Conservation (phyloP, 2,888 invertebrate genomes). For the Heliconius hortense region DNA sequence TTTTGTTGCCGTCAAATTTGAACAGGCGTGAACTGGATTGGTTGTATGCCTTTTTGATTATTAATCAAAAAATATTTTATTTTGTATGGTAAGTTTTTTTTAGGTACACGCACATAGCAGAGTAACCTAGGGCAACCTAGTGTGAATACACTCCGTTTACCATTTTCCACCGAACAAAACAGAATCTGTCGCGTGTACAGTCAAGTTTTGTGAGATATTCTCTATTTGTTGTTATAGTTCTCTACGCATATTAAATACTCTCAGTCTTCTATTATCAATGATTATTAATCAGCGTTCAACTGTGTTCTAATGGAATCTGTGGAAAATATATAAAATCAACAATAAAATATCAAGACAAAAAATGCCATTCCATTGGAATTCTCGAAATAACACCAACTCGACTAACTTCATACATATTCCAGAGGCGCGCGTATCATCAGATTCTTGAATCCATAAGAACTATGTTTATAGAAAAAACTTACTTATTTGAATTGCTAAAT, state of each 20-base stretch:
- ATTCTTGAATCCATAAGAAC: constrained; percentile 36
- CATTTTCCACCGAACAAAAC: no score
- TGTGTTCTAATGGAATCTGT: no score
- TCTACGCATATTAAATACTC: not conserved
- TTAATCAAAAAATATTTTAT: not conserved
- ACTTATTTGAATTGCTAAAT: constrained; percentile 35
- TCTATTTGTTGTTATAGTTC: no score
- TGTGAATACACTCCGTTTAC: no score
- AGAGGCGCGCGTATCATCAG: constrained; percentile 31
- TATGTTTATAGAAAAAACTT: constrained; percentile 34
- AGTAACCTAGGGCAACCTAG: no score
- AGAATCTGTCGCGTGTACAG: no score
- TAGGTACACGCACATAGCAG: no score
- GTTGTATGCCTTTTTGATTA: constrained; percentile 1
- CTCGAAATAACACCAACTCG: constrained; percentile 32
- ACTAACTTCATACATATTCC: constrained; percentile 38
- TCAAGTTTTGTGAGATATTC: no score
- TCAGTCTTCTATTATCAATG: not conserved
- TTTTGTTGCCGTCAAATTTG: constrained; percentile 2
- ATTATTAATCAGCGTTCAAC: no score
- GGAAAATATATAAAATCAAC: not conserved
- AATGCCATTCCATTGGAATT: constrained; percentile 31
- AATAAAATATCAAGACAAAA: constrained; percentile 21
- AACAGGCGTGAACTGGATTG: constrained; percentile 18
- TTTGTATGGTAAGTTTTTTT: not conserved